phyloP scores from a whole-genome alignment of 2,797 vertebrate genomes.

The Sylvia borin region DNA sequence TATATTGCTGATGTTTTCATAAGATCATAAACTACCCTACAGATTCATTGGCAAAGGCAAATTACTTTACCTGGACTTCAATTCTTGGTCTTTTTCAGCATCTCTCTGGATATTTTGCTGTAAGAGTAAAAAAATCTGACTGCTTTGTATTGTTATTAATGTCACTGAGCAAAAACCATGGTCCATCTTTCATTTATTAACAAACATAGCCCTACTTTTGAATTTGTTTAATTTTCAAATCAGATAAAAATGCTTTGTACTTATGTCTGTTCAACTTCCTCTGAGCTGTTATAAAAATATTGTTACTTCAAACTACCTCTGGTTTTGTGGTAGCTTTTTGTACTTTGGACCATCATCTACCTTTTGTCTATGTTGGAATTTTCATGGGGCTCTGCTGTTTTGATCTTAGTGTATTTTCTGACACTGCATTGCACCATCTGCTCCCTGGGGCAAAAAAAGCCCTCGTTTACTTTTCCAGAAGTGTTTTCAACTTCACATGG shows the following conservation, averaged over 20 bases:
- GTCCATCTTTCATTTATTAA: not conserved
- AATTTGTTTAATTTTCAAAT: not conserved
- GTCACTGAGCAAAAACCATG: not conserved
- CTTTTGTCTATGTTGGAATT: not conserved
- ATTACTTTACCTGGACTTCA: not conserved
- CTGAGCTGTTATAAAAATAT: not conserved
- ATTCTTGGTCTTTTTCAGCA: not conserved
- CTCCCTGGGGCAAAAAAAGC: not conserved
- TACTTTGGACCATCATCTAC: not conserved
- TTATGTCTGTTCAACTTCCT: not conserved
- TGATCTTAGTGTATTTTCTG: not conserved
- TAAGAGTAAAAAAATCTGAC: not conserved
- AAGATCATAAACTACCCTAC: not conserved
- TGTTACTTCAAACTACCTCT: not conserved
- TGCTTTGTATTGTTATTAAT: not conserved
- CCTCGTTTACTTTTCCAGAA: not conserved
- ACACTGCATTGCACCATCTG: not conserved
- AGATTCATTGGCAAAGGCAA: not conserved
- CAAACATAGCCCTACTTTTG: not conserved
- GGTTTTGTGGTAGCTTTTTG: not conserved
- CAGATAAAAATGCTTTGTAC: not conserved
- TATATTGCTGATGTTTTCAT: not conserved
- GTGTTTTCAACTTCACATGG: not conserved
- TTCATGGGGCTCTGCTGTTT: not conserved
- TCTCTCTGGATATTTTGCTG: not conserved